Conservation (phyloP, 2,888 invertebrate genomes). For the Acheta domesticus region DNA sequence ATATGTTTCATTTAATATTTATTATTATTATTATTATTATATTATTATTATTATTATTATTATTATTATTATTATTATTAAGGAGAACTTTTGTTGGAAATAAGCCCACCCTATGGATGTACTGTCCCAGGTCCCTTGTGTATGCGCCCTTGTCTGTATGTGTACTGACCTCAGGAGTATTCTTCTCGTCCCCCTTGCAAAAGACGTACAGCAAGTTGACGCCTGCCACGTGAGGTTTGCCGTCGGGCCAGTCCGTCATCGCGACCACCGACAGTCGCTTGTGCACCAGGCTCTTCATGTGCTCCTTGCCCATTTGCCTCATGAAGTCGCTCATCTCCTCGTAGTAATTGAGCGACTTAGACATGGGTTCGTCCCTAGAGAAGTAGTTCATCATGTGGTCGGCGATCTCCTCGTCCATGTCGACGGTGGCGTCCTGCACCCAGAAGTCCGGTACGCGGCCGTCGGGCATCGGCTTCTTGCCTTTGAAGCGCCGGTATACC, state of each 20-base stretch:
- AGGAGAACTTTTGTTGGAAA: no score
- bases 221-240: not conserved
- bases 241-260: not conserved
- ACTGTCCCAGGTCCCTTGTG: no score
- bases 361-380: conserved; percentile 43
- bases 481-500: conserved; percentile 50
- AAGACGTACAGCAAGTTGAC: not conserved
- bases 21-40: no score
- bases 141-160: no score
- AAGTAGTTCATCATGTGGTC: conserved; percentile 50
- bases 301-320: not conserved
- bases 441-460: conserved; percentile 48
- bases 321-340: conserved; percentile 38
- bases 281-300: not conserved
- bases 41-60: no score
- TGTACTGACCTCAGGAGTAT: not conserved
- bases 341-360: conserved; percentile 33
- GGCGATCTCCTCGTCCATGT: conserved; percentile 48
- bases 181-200: not conserved
- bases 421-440: conserved; percentile 53
- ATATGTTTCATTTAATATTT: no score
- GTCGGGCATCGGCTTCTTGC: conserved; percentile 40
- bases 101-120: no score
- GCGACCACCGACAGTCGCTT: not conserved
- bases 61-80: no score